A percentile compares a stretch with the other conserved stretches of the same genome.
Conservation (phyloP, 2,888 invertebrate genomes). For the Standfussiana lucernea region DNA sequence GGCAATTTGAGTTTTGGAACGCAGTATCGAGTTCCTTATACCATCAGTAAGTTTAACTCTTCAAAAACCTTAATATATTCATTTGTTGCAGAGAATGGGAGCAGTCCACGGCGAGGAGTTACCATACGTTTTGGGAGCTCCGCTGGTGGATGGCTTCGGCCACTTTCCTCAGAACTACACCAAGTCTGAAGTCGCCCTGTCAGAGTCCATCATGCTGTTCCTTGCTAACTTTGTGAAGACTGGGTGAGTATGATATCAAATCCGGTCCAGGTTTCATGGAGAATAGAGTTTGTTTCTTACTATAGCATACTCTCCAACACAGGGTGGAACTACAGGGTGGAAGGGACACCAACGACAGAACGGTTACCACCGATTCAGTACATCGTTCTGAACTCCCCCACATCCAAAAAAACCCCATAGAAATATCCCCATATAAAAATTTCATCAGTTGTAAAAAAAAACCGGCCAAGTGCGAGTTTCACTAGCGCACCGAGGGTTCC, state of each 20-base stretch:
- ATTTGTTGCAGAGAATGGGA: slow-evolving; percentile 93
- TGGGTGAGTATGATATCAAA: slow-evolving; percentile 92
- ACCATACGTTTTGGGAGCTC: slow-evolving; percentile 97
- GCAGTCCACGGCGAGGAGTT: slow-evolving; percentile 98
- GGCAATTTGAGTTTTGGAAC: too few species aligned
- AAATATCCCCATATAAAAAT: too few species aligned
- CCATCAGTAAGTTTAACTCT: too few species aligned
- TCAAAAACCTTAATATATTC: not conserved
- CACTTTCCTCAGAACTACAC: slow-evolving; percentile 97
- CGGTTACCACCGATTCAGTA: too few species aligned
- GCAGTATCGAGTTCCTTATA: too few species aligned
- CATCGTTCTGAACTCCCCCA: too few species aligned
- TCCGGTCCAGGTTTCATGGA: not conserved
- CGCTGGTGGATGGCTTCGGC: slow-evolving; percentile 95
- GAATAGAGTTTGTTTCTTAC: not conserved
- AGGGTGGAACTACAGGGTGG: too few species aligned
- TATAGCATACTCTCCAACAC: not conserved
- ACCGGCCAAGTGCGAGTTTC: too few species aligned
- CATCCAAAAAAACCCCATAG: too few species aligned
- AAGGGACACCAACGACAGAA: too few species aligned
- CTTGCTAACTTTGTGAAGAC: slow-evolving; percentile 96
- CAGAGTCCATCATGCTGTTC: slow-evolving; percentile 96
- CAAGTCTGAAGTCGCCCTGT: slow-evolving; percentile 95
- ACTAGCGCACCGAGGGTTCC: too few species aligned
- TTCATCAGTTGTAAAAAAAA: too few species aligned